phyloP scores from a whole-genome alignment of 1,140 invertebrate genomes.

The Bombus confusus region DNA sequence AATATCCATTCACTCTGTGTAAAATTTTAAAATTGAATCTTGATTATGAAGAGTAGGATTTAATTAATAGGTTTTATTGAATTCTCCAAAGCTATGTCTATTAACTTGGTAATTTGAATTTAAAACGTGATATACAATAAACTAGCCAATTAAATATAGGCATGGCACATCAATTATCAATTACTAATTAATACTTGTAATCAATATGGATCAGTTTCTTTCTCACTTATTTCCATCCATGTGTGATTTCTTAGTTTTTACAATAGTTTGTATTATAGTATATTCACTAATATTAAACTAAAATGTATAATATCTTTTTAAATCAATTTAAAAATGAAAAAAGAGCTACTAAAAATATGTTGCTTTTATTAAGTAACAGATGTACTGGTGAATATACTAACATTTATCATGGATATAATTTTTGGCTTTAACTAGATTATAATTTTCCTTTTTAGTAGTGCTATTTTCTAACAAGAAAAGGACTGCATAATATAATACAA shows the following conservation, averaged over 20 bases:
- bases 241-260: conserved; percentile 48
- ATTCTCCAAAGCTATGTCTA: conserved; percentile 51
- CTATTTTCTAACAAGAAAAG: conserved; percentile 20
- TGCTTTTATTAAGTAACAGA: conserved; percentile 35
- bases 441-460: conserved; percentile 59
- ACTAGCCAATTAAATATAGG: conserved; percentile 52
- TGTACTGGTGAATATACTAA: conserved; percentile 53
- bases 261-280: conserved; percentile 20
- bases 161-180: conserved; percentile 55
- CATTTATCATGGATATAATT: conserved; percentile 57
- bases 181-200: conserved; percentile 49
- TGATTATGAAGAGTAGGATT: conserved; percentile 52
- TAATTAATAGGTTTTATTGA: conserved; percentile 52
- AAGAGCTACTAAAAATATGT: conserved; percentile 23
- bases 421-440: conserved; percentile 69
- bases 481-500: conserved; percentile 9
- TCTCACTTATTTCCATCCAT: conserved; percentile 55
- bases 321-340: conserved; percentile 33
- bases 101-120: conserved; percentile 53
- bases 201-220: conserved; percentile 33
- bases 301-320: conserved; percentile 38
- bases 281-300: conserved; percentile 24
- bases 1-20: conserved; percentile 65
- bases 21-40: conserved; percentile 59
- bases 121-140: conserved; percentile 50